phyloP scores from a whole-genome alignment of 2,797 vertebrate genomes.

The Gallirallus australis region DNA sequence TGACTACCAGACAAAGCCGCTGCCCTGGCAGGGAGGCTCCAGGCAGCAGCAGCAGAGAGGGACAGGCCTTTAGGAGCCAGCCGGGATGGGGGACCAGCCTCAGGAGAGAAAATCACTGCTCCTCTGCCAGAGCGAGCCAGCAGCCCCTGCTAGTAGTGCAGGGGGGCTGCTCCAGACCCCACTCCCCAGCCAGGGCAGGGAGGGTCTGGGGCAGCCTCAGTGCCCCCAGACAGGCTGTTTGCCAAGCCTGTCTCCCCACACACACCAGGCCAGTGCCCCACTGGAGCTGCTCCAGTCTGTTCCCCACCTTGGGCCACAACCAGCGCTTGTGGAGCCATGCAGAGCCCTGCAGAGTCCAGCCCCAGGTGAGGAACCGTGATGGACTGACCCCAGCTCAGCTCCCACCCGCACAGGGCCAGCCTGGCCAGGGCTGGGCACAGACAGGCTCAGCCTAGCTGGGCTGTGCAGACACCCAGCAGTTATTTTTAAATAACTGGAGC shows the following conservation, averaged over 20 bases:
- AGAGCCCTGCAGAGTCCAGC: too few relatives aligned
- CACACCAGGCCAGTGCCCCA: too few relatives aligned
- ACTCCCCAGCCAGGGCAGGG: background rate
- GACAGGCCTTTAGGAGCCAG: background rate
- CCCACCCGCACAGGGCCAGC: fast-evolving
- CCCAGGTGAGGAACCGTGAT: too few relatives aligned
- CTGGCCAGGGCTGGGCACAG: background rate
- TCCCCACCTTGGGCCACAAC: background rate
- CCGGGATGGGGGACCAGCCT: background rate
- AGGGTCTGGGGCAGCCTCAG: background rate
- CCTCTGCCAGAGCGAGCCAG: background rate
- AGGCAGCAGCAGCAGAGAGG: background rate
- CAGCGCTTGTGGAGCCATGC: background rate
- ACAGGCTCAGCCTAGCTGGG: background rate
- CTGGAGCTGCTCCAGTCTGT: background rate
- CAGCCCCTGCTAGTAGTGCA: background rate
- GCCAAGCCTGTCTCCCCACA: background rate
- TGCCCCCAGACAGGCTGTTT: background rate
- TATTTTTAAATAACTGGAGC: conserved; percentile 32
- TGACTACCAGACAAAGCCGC: background rate
- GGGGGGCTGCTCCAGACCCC: background rate
- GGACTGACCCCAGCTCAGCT: background rate
- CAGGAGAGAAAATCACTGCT: background rate
- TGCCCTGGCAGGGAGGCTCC: background rate
- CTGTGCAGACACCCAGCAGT: background rate